Base-by-base conservation (phyloP, 2,797 vertebrate genomes). In the Gadopsis marmoratus region DNA sequence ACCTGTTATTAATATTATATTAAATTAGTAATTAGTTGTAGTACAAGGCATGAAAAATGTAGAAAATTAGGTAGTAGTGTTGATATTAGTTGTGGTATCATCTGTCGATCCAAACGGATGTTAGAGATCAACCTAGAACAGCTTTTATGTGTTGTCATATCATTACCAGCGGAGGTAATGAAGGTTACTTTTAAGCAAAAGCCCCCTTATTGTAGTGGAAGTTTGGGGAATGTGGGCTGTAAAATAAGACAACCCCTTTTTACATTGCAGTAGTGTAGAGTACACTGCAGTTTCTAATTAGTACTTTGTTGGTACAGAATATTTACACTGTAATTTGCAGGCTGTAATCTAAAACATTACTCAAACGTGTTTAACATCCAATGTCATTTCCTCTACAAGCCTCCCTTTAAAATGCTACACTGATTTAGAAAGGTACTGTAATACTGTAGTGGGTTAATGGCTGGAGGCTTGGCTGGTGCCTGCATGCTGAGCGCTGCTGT, bases 401-500 rank as follows among this genome's bases (percentile, higher is more conserved):
- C 21, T 76, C 37, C 12, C 16, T 68, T 59, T 47, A 41, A 55
- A 71, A 50, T 26, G 33, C 4, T n/a, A 26, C 50, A 61, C 26
- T 41, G 54, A 55, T 45, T 69, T 58, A 9, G 17, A 76, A 81
- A 67, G 50, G 48, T 10, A 64, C 37, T 8, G 35, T 65, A 73
- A 80, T 76, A 50, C 62, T 62, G 66, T 13, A 12, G 53, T 47
- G 31, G 72, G 60, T 54, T 78, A 76, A 78, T 76, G 35, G 53
- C 47, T 78, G 48, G 33, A 73, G 66, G 66, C 55, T 59, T 26
- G n/a, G 66, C 66, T 72, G 78, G 33, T 71, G 66, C n/a, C 78
- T 76, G 37, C 43, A 54, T 65, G 50, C 76, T 78, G n/a, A 64
- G 63, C 77, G 73, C 67, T 78, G 73, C 82, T 83, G 79, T 84